Evolutionary conservation across 1,140 invertebrate species (phyloP).

Genomic region (Conus ventricosus): DNA sequence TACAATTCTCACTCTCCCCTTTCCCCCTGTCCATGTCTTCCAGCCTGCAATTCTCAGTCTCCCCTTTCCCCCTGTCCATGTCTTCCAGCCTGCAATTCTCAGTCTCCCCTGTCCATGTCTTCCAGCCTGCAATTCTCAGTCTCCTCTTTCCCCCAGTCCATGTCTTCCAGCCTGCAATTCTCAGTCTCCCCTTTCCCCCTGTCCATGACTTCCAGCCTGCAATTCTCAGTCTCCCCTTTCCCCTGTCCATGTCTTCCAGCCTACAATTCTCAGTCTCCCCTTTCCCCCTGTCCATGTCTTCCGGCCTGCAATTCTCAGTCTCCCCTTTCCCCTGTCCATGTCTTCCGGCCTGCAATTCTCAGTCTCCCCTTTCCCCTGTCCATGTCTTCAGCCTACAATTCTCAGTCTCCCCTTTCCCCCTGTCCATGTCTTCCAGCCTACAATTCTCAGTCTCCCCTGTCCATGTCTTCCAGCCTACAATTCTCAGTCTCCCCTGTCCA

Average conservation of each 20-base stretch:
- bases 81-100: background rate
- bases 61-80: too few relatives aligned
- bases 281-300: too few relatives aligned
- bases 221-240: conserved; percentile 1
- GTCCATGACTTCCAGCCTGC: too few relatives aligned
- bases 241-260: too few relatives aligned
- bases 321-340: too few relatives aligned
- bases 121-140: background rate
- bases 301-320: background rate
- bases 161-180: background rate
- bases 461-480: background rate
- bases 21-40: too few relatives aligned
- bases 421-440: too few relatives aligned
- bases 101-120: too few relatives aligned
- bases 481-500: conserved; percentile 14
- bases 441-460: background rate
- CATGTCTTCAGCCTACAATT: background rate
- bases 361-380: too few relatives aligned
- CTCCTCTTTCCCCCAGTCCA: too few relatives aligned
- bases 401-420: conserved; percentile 14
- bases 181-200: conserved; percentile 19
- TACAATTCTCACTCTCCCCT: background rate
- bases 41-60: background rate
- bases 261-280: background rate
- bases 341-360: background rate